Conservation (phyloP, 92 coral and sea anemone genomes). For the Phenganax marumi region DNA sequence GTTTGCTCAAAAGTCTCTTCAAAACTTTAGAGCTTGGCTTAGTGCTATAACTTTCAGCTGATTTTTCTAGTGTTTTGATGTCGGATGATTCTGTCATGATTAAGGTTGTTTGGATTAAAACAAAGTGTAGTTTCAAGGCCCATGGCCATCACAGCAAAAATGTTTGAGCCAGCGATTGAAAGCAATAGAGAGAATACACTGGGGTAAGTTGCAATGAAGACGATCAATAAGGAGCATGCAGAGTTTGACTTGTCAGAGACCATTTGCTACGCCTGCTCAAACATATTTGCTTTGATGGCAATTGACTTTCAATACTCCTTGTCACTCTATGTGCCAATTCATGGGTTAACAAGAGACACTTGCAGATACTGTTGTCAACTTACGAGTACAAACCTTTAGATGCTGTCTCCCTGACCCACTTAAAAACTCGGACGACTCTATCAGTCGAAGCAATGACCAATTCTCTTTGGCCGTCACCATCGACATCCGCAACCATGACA, state of each 20-base stretch:
- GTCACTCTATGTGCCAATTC: neutral
- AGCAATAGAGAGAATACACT: no score
- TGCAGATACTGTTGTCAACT: neutral
- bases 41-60: no score
- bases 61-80: slow-evolving; percentile 7
- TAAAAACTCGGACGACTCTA: slow-evolving; percentile 69
- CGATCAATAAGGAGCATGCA: no score
- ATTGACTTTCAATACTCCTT: no score
- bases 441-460: slow-evolving; percentile 85
- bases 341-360: neutral
- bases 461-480: slow-evolving; percentile 76
- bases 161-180: no score
- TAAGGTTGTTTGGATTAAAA: neutral
- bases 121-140: neutral
- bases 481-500: slow-evolving; percentile 73
- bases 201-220: no score
- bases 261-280: no score
- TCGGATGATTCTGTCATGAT: neutral
- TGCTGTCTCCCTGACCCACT: slow-evolving; percentile 47
- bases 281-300: no score
- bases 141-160: no score
- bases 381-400: neutral
- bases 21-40: slow-evolving; percentile 31
- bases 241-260: neutral
- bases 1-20: slow-evolving; percentile 7